Base-by-base conservation (phyloP, 2,113 vertebrate species). In the Globicephala melas region DNA sequence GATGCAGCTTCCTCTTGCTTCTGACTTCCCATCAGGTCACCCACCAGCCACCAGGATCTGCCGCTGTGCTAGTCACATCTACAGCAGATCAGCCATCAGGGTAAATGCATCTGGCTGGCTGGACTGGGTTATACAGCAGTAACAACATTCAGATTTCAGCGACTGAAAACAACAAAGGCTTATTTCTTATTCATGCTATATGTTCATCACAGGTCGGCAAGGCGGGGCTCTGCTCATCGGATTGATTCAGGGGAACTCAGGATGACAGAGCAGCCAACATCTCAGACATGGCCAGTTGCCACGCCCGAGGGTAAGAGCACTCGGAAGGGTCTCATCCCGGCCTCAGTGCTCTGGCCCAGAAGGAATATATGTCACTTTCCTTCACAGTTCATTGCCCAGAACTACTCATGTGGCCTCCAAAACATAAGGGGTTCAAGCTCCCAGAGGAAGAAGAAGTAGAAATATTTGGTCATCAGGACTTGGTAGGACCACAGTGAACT, bases 221-320 rank as follows among this genome's bases (percentile, higher is more conserved):
- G 10, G 55, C 25, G 28, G 28, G 18, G 1, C 4, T 15, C n/a
- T 47, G 47, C 70, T 58, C 38, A 3, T 31, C 0, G 0, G 17
- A 36, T 60, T 74, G 41, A n/a, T 60, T 73, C 65, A 70, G 68
- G 23, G n/a, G 63, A 8, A 31, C 60, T 44, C 50, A 13, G 80
- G 20, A 28, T 7, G 41, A 47, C 53, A 53, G 26, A 44, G 36
- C 6, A 17, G 74, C 79, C 26, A 68, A 33, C 13, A 20, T 62
- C 73, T 82, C 83, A 55, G 31, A 79, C 14, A 20, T 21, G 3
- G 14, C 38, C 21, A 15, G 68, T 68, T 13, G 50, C n/a, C n/a
- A 28, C 0, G 0, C 12, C 58, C 0, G 0, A 79, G 79, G 60
- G 67, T 33, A 60, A 44, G 36, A 68, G 62, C 36, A 1, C n/a